Base-by-base conservation (phyloP, 2,797 vertebrate species). In the Phaenicophaeus curvirostris region DNA sequence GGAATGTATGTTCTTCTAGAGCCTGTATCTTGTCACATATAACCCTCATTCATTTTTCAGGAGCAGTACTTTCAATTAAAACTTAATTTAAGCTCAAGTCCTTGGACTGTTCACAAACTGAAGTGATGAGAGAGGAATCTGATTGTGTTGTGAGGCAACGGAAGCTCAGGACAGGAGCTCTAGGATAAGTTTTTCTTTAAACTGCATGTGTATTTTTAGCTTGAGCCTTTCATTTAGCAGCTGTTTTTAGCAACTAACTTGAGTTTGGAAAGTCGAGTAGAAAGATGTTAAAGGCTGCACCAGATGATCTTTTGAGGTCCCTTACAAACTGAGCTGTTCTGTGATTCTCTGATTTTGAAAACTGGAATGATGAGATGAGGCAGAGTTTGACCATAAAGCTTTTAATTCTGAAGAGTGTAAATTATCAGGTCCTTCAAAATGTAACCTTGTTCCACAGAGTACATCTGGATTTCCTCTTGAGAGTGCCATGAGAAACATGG, bases 401-500 rank as follows among this genome's bases (percentile, higher is more conserved):
- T 91, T 78, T 92, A 62, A 72, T 93, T 82, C 25, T 90, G 46
- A 76, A 68, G 44, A 72, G 20, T 69, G 33, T 63, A 61, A 59
- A 66, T 89, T 59, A 85, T 90, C 58, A 81, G 50, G 54, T 92
- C 30, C 71, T 92, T 96, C 75, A 91, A 93, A 95, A 91, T 96
- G 72, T 95, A 87, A 94, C 91, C 87, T 96, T 97, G 28, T 95
- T 94, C 93, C 92, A 59, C 86, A 97, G 97, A 92, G 80, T 96
- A 53, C 88, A 37, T 89, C 83, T 89, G 92, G 92, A 67, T 95
- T 96, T 85, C 88, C 54, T 94, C 86, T 90, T 95, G 46, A 93
- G 72, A n/a, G 31, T 79, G 28, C 51, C 28, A 30, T 63, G 42
- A 91, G 41, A 73, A 78, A 93, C 69, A 44, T 58, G 92, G 93